Percentiles rank a stretch among this genome's conserved stretches.
phyloP scores from a whole-genome alignment of 1,140 invertebrate species.

The Bombus confusus region DNA sequence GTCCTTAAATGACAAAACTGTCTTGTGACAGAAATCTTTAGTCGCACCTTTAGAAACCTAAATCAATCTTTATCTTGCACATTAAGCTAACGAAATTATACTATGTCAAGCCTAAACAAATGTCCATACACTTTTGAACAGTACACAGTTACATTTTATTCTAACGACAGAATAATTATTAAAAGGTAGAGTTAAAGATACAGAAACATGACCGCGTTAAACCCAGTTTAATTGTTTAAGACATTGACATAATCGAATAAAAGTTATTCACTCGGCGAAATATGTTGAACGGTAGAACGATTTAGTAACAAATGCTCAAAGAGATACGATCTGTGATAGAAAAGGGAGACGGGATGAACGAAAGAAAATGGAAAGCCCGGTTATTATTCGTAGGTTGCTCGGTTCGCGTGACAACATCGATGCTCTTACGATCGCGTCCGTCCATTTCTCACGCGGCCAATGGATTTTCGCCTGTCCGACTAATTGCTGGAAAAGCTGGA shows the following conservation, averaged over 20 bases:
- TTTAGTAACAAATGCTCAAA: constrained; percentile 36
- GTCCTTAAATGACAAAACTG: too few species aligned
- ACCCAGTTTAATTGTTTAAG: too few species aligned
- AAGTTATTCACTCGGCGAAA: neutral
- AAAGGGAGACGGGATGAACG: constrained; percentile 7
- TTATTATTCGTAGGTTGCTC: constrained; percentile 57
- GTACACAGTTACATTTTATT: too few species aligned
- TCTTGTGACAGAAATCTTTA: too few species aligned
- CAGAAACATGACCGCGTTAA: too few species aligned
- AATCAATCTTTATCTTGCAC: too few species aligned
- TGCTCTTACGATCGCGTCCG: constrained; percentile 52
- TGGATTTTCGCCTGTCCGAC: constrained; percentile 70
- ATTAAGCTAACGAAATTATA: too few species aligned
- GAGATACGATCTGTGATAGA: constrained; percentile 52
- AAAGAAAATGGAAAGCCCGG: constrained; percentile 36
- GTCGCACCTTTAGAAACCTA: too few species aligned
- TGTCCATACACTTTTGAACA: too few species aligned
- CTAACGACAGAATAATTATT: too few species aligned
- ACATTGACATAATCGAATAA: neutral
- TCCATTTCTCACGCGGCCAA: constrained; percentile 67
- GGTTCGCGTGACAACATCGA: constrained; percentile 57
- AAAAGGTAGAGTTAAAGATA: too few species aligned
- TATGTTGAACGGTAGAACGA: neutral
- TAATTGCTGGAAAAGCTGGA: constrained; percentile 71
- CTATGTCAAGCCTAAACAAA: too few species aligned